Evolutionary conservation across 2,888 invertebrate genomes (phyloP), one percentile per base, ranked within the genome.

Genomic region (Aricia artaxerxes): DNA sequence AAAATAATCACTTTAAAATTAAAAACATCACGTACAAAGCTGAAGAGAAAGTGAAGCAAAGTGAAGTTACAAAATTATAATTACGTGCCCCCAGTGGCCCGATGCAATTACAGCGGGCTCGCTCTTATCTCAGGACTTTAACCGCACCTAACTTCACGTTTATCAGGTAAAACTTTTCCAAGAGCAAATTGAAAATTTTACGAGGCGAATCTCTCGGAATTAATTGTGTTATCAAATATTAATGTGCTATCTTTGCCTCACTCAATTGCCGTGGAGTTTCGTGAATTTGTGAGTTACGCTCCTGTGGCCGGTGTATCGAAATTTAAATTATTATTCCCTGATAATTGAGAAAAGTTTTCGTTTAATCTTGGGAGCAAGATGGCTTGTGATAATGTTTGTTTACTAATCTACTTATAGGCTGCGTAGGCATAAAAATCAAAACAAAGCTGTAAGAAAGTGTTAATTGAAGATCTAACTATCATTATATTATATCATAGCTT

Each of bases 191-290:
- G 93, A 93, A 94, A 93, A 92, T 93, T 93, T 92, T 91, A 92
- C 91, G 91, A 90, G 88, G 81, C 82, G 82, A 84, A 83, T 83
- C 85, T 83, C 84, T 83, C 83, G 84, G 87, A 93, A 93, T 93
- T 94, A 93, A 94, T 93, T 93, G 92, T 91, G 92, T 93, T 93
- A 94, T 94, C 92, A 93, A 93, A 92, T 92, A 94, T 94, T 93
- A 94, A 93, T 92, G 91, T 86, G 86, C 87, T 89, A 90, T 91
- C 91, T 91, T 83, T 83, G 85, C 86, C 82, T 81, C 83, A 83
- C 86, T 88, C 93, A 92, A 92, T 92, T 90, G 90, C 90, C 87
- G 83, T 84, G 80, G 82, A 82, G 82, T 83, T 84, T 84, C 82
- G 81, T 57, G 80, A 83, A 82, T 82, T 84, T 83, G 73, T 79